Conservation (phyloP, 2,888 invertebrate genomes). For the Stegana nigrithorax region DNA sequence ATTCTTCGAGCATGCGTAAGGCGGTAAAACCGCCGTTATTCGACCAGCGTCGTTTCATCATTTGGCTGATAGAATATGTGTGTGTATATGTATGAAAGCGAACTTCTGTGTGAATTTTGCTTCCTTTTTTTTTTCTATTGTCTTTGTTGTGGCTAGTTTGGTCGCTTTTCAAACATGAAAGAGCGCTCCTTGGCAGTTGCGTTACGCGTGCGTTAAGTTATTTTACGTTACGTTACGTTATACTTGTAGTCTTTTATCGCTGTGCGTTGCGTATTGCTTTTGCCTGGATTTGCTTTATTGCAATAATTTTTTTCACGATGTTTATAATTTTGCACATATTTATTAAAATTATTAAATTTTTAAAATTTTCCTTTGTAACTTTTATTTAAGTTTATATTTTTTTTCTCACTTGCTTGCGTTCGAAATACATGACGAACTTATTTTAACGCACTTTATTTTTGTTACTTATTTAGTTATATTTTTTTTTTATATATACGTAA, state of each 20-base stretch:
- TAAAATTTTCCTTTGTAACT: slow-evolving; percentile 13
- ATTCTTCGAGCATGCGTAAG: slow-evolving; percentile 79
- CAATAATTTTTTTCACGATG: no score
- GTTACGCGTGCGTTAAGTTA: no score
- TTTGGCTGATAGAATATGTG: slow-evolving; percentile 42
- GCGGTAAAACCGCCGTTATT: slow-evolving; percentile 78
- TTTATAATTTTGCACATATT: no score
- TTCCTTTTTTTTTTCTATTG: background rate
- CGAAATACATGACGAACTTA: slow-evolving; percentile 51
- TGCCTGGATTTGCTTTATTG: no score
- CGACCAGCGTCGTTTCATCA: slow-evolving; percentile 84
- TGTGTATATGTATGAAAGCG: background rate
- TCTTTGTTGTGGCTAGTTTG: no score
- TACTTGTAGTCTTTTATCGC: no score
- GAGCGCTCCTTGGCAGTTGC: no score
- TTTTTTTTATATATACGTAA: slow-evolving; percentile 5
- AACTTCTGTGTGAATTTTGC: background rate
- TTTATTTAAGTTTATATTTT: slow-evolving; percentile 40
- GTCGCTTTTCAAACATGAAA: no score
- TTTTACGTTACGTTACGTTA: no score
- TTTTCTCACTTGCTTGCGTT: slow-evolving; percentile 60
- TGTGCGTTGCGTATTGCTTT: no score
- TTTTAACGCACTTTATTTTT: slow-evolving; percentile 28
- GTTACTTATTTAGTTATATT: slow-evolving; percentile 13
- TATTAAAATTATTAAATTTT: no score